A percentile compares a stretch with the other conserved stretches of the same genome.
Evolutionary conservation across 2,797 vertebrate genomes (phyloP).

Genomic region (Crenichthys baileyi): DNA sequence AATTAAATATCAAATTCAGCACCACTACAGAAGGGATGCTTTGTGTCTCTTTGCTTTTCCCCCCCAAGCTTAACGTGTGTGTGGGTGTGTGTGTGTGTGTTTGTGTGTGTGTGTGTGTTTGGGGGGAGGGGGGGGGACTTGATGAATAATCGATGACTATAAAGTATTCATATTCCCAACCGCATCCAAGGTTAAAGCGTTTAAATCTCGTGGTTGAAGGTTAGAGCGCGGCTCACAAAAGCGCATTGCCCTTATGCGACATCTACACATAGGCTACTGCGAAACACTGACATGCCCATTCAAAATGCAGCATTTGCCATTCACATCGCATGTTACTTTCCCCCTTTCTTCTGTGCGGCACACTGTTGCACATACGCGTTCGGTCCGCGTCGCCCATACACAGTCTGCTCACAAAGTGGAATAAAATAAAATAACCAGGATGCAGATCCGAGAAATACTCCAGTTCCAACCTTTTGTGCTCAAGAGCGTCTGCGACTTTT

Average conservation of each 20-base stretch:
- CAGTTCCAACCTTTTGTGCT: conserved; percentile 67
- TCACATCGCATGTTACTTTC: conserved; percentile 77
- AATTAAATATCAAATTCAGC: conserved; percentile 77
- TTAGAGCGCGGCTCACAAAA: conserved; percentile 76
- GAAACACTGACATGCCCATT: conserved; percentile 67
- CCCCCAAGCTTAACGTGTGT: conserved; percentile 5
- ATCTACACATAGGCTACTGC: conserved; percentile 78
- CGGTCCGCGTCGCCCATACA: conserved; percentile 51
- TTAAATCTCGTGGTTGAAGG: conserved; percentile 75
- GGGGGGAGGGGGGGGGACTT: conserved; percentile 15
- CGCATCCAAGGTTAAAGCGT: conserved; percentile 80
- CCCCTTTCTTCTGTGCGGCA: conserved; percentile 68
- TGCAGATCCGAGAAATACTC: background rate
- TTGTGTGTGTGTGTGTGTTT: background rate
- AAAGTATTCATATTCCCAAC: conserved; percentile 79
- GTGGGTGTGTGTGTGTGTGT: background rate
- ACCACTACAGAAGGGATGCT: conserved; percentile 61
- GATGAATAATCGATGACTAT: conserved; percentile 77
- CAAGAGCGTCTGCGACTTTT: conserved; percentile 77
- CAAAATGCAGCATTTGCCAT: conserved; percentile 77
- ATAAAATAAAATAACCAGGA: conserved; percentile 29
- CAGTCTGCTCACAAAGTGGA: conserved; percentile 67
- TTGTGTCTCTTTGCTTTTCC: conserved; percentile 51
- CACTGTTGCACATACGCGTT: conserved; percentile 79
- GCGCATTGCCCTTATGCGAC: conserved; percentile 84